These are phyloP conservation scores for Brachystomella parvula DNA, from an alignment of 1,140 invertebrate species.

Conservation along the genomic window DNA sequence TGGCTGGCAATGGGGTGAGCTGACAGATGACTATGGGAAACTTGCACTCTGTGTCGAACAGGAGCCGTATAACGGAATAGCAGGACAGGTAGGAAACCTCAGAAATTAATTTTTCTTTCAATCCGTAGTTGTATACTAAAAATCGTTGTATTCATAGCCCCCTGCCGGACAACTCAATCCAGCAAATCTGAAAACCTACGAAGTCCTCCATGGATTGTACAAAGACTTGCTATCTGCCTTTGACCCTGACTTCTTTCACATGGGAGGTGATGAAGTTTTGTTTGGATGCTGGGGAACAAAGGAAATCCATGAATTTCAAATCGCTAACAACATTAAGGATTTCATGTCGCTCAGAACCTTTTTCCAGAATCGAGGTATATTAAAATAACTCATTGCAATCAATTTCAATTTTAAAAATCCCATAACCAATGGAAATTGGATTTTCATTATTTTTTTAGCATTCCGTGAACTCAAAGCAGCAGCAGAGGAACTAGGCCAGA, in stretches of 20 bases:
- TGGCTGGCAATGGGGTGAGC: conserved; percentile 38
- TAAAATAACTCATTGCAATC: neutral
- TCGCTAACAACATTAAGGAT: neutral
- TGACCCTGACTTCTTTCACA: conserved; percentile 38
- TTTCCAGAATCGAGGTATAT: conserved; percentile 6
- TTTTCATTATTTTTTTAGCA: too few species aligned
- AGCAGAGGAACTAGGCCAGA: neutral
- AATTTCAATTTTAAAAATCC: neutral
- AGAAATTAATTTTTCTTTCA: neutral
- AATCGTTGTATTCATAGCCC: conserved; percentile 26
- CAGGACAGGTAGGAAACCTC: conserved; percentile 13
- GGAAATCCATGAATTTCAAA: neutral
- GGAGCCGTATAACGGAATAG: conserved; percentile 28
- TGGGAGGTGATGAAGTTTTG: conserved; percentile 42
- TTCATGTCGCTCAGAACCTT: neutral
- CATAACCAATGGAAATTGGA: too few species aligned
- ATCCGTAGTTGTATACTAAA: neutral
- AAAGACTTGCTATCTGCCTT: neutral
- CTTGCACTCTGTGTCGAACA: conserved; percentile 36
- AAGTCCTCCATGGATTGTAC: neutral
- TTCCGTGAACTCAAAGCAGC: neutral
- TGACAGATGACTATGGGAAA: conserved; percentile 23
- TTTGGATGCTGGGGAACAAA: conserved; percentile 40
- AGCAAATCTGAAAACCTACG: conserved; percentile 6
- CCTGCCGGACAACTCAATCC: conserved; percentile 29